Percentiles rank a stretch among this genome's conserved stretches.
Evolutionary conservation across 2,797 vertebrate genomes (phyloP).

Genomic region (Diplodus sargus): DNA sequence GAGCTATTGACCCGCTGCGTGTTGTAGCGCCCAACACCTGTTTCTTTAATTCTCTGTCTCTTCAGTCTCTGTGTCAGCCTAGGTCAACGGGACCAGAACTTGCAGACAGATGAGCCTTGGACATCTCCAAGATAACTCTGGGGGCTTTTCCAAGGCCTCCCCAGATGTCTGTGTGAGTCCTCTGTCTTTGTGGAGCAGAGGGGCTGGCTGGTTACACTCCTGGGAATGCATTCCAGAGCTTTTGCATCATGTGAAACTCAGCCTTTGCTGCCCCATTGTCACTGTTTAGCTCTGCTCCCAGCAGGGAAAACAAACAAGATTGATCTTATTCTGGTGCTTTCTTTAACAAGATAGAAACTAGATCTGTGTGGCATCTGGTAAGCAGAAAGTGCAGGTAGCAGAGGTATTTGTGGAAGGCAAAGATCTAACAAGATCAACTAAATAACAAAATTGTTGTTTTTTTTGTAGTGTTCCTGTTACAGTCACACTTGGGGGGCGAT

Average conservation of each 20-base stretch:
- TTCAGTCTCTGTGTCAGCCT: constrained; percentile 22
- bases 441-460: neutral
- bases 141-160: constrained; percentile 51
- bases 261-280: constrained; percentile 65
- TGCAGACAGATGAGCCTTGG: constrained; percentile 41
- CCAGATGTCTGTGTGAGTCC: constrained; percentile 48
- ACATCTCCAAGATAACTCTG: constrained; percentile 28
- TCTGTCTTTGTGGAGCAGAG: constrained; percentile 47
- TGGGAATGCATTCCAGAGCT: constrained; percentile 79
- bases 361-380: neutral
- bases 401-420: neutral
- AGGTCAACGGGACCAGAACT: constrained; percentile 20
- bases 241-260: constrained; percentile 82
- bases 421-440: neutral
- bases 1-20: neutral
- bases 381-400: neutral
- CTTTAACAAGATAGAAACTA: constrained; percentile 4
- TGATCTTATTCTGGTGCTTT: constrained; percentile 22
- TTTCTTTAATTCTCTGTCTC: constrained; percentile 48
- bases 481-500: too few relatives aligned
- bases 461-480: neutral
- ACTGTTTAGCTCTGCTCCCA: constrained; percentile 55
- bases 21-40: constrained; percentile 44
- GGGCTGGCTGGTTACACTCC: constrained; percentile 58
- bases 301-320: constrained; percentile 56